Evolutionary conservation across 1,140 invertebrate species (phyloP).

Genomic region (Tetramorium alpestre): DNA sequence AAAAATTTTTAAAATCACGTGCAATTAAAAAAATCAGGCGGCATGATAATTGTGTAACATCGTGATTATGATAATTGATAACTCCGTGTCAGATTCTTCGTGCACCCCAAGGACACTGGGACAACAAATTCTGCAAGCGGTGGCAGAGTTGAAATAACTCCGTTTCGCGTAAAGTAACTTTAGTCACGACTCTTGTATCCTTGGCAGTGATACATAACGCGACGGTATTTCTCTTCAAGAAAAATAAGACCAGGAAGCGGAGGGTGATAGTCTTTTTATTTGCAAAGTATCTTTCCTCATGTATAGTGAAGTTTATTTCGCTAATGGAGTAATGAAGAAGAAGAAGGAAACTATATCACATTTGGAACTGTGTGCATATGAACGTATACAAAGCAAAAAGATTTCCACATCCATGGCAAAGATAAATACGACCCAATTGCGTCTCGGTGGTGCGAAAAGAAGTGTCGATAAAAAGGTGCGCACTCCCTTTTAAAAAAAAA

Average conservation of each 20-base stretch:
- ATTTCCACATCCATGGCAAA: slow-evolving; percentile 5
- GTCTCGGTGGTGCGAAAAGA: not conserved
- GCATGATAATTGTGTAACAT: too few relatives aligned
- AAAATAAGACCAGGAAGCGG: not conserved
- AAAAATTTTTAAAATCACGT: not conserved
- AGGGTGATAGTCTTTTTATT: not conserved
- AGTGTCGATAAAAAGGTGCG: not conserved
- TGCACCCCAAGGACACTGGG: slow-evolving; percentile 19
- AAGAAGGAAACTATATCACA: not conserved
- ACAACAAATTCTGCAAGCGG: slow-evolving; percentile 30
- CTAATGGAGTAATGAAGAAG: not conserved
- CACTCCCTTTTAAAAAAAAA: not conserved
- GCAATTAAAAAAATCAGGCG: slow-evolving; percentile 8
- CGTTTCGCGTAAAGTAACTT: slow-evolving; percentile 49
- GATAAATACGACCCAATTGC: not conserved
- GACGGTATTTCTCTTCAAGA: slow-evolving; percentile 6
- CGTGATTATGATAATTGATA: slow-evolving; percentile 23
- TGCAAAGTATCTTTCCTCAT: not conserved
- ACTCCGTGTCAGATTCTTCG: slow-evolving; percentile 20
- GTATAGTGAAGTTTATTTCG: not conserved
- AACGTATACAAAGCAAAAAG: not conserved
- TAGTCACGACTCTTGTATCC: slow-evolving; percentile 49
- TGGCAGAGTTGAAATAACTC: slow-evolving; percentile 53
- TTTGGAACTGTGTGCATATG: not conserved
- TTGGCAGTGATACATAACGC: slow-evolving; percentile 46